phyloP scores from a whole-genome alignment of 2,113 vertebrate species.

The Phrynocephalus versicolor region DNA sequence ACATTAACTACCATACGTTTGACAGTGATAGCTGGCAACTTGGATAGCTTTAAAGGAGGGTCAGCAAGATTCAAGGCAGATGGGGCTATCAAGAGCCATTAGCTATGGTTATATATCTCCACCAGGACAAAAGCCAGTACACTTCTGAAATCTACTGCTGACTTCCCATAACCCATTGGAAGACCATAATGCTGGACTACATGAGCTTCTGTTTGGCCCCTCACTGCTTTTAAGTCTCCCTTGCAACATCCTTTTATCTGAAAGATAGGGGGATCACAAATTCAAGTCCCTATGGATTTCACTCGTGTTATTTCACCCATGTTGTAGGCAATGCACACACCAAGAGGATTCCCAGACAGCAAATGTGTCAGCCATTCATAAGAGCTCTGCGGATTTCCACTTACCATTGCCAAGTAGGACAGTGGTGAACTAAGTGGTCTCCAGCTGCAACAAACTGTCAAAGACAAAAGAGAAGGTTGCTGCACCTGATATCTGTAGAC shows the following conservation, averaged over 20 bases:
- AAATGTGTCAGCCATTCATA: background rate
- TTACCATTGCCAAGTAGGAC: conserved; percentile 99
- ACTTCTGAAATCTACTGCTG: too few relatives aligned
- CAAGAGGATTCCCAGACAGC: background rate
- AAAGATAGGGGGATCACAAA: background rate
- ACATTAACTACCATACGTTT: too few relatives aligned
- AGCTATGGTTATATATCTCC: too few relatives aligned
- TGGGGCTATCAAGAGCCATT: too few relatives aligned
- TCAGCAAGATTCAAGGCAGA: too few relatives aligned
- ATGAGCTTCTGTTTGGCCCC: background rate
- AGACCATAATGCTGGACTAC: too few relatives aligned
- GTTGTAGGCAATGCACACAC: background rate
- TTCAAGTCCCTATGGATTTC: background rate
- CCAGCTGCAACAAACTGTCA: conserved; percentile 94
- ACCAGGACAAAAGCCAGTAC: too few relatives aligned
- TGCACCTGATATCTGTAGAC: conserved; percentile 33
- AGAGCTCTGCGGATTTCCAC: conserved; percentile 45
- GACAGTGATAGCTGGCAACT: too few relatives aligned
- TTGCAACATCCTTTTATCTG: background rate
- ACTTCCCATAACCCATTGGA: too few relatives aligned
- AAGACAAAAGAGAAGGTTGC: conserved; percentile 32
- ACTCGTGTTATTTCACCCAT: background rate
- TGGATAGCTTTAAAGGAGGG: too few relatives aligned
- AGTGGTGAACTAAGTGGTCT: conserved; percentile 98
- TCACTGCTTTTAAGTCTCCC: background rate